A percentile compares a stretch with the other conserved stretches of the same genome.
Evolutionary conservation across 2,888 invertebrate species (phyloP).

Genomic region (Netelia inedita): DNA sequence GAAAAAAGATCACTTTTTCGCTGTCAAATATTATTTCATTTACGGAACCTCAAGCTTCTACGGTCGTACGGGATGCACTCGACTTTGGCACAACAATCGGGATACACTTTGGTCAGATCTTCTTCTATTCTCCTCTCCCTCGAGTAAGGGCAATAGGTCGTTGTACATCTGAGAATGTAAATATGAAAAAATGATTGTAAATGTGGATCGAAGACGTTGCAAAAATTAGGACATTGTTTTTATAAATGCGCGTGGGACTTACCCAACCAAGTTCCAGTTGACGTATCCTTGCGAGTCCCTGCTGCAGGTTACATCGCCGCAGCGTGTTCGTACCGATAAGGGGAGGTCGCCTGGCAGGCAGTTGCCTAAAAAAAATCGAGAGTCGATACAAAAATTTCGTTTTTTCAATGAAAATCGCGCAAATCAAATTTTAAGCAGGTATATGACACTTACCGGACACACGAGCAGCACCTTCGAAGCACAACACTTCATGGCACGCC

Average conservation of each 20-base stretch:
- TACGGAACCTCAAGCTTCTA: not conserved
- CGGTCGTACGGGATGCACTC: not conserved
- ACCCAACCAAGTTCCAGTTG: no score
- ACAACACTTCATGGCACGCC: constrained; percentile 2
- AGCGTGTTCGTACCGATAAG: not conserved
- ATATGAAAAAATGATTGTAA: not conserved
- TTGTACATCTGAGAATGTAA: not conserved
- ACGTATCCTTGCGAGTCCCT: no score
- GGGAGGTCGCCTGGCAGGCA: not conserved
- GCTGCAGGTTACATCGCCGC: no score
- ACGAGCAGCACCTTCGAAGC: not conserved
- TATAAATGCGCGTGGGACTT: no score
- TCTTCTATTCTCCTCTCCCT: not conserved
- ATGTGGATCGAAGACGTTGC: no score
- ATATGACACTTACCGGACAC: not conserved
- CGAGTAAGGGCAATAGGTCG: not conserved
- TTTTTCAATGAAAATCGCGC: no score
- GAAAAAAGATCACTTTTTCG: not conserved
- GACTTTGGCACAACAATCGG: not conserved
- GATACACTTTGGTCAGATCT: not conserved
- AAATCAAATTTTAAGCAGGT: not conserved
- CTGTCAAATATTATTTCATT: not conserved
- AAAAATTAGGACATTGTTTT: no score
- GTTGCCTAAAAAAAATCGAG: not conserved
- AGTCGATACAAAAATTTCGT: no score